Base-by-base conservation (phyloP, 1,140 invertebrate species). In the Drosophila sechellia region DNA sequence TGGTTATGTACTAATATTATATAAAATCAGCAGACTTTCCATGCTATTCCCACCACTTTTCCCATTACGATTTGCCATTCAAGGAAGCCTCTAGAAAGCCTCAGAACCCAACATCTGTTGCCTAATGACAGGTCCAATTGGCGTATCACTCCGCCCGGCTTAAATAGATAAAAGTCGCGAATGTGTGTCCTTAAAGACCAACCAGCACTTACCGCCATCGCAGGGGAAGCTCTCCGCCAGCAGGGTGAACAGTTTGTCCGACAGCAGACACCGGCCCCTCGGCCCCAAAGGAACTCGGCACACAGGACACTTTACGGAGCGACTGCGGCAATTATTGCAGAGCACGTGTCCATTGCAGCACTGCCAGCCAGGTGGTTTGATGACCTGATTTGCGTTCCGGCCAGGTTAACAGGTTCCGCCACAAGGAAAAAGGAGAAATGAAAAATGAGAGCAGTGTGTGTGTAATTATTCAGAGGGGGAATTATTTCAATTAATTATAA, bases 341-440 rank as follows among this genome's bases (percentile, higher is more conserved):
- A 93, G 81, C 25, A 93, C 84, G 75, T 93, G 93, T 69, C 93
- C 93, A 57, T 93, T 93, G 80, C 90, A 92, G 79, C 93, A 93
- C 64, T 93, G 93, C 79, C 91, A 92, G 53, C 92, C 91, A 49
- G 93, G 93, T 59, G 93, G 93, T 46, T 92, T 85, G 57, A 92
- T 89, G 57, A 92, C 90, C 91, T 92, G 74, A 59, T 85, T 76
- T 71, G 35, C 57, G 40, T 22, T 25, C 27, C 27, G 17, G 12
- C 37, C 31, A 39, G n/a, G 4, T 5, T 13, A 11, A 1, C 0
- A 13, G 34, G 34, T 13, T n/a, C 31, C 31, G 31, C 5, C 6
- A 25, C 57, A 39, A 34, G 4, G 17, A 34, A 12, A 8, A 27
- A 31, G 12, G 22, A n/a, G 27, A n/a, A 35, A 27, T 17, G 12